Evolutionary conservation across 1,140 invertebrate species (phyloP), one percentile per base, ranked within the genome.

Genomic region (Centruroides vittatus): DNA sequence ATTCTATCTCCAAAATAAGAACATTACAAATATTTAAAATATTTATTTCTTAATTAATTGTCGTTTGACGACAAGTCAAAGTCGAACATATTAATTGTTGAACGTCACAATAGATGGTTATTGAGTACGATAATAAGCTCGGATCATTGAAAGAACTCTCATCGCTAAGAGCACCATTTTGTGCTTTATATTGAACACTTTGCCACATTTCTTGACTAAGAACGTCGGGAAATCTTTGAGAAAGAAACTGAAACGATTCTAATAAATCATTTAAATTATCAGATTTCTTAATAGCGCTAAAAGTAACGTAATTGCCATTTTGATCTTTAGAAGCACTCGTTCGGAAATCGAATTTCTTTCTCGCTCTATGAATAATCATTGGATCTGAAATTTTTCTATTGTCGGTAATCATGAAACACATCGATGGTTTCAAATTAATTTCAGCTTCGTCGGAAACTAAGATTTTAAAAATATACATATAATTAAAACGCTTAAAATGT

Each of bases 41-140:
- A 9, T 53, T 53, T 53, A n/a, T 12, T 53, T 23, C 13, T 35
- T 55, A 55, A 55, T 34, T 55, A 34, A 55, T 35, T 58, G 41
- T 57, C 6, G 57, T 35, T 61, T 61, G 11, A 57, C n/a, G 11
- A 41, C 60, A 61, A 47, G 51, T 57, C 5, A 52, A 36, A 0
- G 57, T 47, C 0, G 60, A 49, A 6, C 49, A 57, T n/a, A 36
- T 57, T 46, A 52, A 11, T 4, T 52, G 36, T 8, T 41, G 5
- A 13, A 35, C 36, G 13, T 57, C 48, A n/a, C 34, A 61, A 3
- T 13, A 35, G 47, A 61, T 57, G 4, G 8, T n/a, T 34, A 53
- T 10, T 0, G 48, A 12, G 11, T 34, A 57, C 1, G 9, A 9
- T 11, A 11, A 3, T 10, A 53, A 11, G 0, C 46, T 13, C 5